Conservation (phyloP, 1,140 invertebrate species). For the Trichonephila clavata region DNA sequence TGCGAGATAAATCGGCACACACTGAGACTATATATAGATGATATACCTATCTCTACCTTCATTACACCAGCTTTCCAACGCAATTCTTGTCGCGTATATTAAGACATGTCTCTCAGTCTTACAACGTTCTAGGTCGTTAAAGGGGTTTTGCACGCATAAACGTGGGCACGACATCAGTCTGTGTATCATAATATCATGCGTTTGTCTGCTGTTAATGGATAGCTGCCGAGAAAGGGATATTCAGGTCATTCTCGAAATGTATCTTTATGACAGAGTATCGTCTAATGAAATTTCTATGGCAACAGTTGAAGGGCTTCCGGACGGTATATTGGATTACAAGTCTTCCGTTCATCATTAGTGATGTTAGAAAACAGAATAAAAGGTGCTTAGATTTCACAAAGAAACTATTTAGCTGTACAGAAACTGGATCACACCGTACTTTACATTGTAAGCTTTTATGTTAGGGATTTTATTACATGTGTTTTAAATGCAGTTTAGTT, state of each 20-base stretch:
- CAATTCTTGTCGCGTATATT: constrained; percentile 57
- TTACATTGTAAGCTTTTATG: not conserved
- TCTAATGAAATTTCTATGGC: constrained; percentile 67
- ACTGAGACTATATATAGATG: constrained; percentile 18
- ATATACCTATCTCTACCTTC: constrained; percentile 36
- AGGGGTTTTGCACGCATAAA: constrained; percentile 43
- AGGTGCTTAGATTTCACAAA: not conserved
- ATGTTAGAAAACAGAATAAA: not conserved
- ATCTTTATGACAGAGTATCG: constrained; percentile 60
- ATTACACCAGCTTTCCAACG: constrained; percentile 48
- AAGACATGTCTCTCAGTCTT: constrained; percentile 49
- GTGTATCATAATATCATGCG: constrained; percentile 41
- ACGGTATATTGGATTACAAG: constrained; percentile 48
- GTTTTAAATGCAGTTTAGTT: not conserved
- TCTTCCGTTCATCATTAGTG: constrained; percentile 33
- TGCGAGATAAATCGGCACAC: not conserved
- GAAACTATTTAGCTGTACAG: not conserved
- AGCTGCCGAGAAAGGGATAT: constrained; percentile 52
- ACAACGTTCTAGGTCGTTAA: constrained; percentile 45
- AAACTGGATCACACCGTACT: not conserved
- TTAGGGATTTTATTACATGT: not conserved
- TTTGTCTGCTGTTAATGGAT: constrained; percentile 55
- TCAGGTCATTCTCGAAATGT: constrained; percentile 60
- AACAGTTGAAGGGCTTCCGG: constrained; percentile 31
- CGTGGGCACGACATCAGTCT: constrained; percentile 42